Base-by-base conservation (phyloP, 2,113 vertebrate genomes). In the Nothobranchius furzeri region DNA sequence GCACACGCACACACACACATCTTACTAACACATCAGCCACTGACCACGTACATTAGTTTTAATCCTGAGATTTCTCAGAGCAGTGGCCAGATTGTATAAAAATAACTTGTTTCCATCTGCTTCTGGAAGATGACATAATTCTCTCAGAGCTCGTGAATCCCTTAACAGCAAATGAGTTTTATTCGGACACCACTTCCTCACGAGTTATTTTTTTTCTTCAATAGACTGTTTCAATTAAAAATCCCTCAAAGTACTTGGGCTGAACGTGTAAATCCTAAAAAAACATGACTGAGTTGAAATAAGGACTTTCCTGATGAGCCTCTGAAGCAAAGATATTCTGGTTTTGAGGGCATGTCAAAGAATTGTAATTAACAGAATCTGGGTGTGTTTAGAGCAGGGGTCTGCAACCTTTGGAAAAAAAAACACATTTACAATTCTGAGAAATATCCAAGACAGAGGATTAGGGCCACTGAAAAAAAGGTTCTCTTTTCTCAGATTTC, bases 61-160 rank as follows among this genome's bases (percentile, higher is more conserved):
- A 86, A 87, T 81, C 81, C 57, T 25, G 42, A 63, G 42, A 69
- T 66, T 72, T 78, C n/a, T 60, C 56, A 1, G 35, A 14, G 20
- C 61, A 65, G 61, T 61, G 9, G 56, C 49, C 36, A 52, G 58
- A 60, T 35, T 45, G 48, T 15, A 64, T 49, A 52, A 55, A 64
- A 68, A 59, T 54, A n/a, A 71, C 55, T 2, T 9, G 60, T 55
- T 75, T 82, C 59, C 57, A 83, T 82, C 84, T 82, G 75, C 78
- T 79, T 69, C 70, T 68, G 56, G 36, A 56, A 9, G 75, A 76
- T 62, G 71, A 83, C 66, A 66, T 75, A 35, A 73, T 64, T 65
- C 58, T 70, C 36, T 71, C 57, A 36, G 64, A 75, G 74, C 57
- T 20, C 11, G 36, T 0, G 49, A 75, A 57, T 82, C 79, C 64